phyloP scores from a whole-genome alignment of 2,113 vertebrate genomes.

The Sylvietta virens region DNA sequence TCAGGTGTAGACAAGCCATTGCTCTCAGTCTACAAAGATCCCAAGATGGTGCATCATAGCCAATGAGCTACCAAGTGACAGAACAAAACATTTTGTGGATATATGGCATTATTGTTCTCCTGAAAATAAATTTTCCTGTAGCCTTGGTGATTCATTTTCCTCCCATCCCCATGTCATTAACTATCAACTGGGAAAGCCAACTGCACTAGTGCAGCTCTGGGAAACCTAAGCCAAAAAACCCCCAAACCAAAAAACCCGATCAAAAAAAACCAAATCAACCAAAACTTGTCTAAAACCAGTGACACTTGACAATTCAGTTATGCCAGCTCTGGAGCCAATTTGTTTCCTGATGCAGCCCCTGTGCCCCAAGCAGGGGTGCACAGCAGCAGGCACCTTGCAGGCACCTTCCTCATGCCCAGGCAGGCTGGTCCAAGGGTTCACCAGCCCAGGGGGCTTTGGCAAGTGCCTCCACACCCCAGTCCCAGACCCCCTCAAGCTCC shows the following conservation, averaged over 20 bases:
- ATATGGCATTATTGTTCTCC: not conserved
- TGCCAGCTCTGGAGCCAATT: not conserved
- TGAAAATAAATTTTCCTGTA: not conserved
- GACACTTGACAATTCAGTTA: not conserved
- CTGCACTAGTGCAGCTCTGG: not conserved
- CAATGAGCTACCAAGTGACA: not conserved
- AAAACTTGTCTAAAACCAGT: not conserved
- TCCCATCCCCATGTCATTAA: not conserved
- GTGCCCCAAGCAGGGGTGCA: accelerated
- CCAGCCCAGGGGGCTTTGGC: not conserved
- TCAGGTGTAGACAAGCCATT: not conserved
- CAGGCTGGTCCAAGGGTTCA: not conserved
- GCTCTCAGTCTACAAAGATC: not conserved
- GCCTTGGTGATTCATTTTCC: not conserved
- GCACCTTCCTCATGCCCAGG: not conserved
- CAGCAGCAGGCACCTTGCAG: not conserved
- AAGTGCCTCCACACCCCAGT: not conserved
- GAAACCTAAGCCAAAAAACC: not conserved
- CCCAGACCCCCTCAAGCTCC: not conserved
- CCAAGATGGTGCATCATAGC: not conserved
- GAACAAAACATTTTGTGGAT: not conserved
- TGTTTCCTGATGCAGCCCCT: not conserved
- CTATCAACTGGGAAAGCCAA: not conserved
- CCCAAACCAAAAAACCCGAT: not conserved
- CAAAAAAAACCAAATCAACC: not conserved